phyloP scores from a whole-genome alignment of 2,797 vertebrate species.

The Falco rusticolus region DNA sequence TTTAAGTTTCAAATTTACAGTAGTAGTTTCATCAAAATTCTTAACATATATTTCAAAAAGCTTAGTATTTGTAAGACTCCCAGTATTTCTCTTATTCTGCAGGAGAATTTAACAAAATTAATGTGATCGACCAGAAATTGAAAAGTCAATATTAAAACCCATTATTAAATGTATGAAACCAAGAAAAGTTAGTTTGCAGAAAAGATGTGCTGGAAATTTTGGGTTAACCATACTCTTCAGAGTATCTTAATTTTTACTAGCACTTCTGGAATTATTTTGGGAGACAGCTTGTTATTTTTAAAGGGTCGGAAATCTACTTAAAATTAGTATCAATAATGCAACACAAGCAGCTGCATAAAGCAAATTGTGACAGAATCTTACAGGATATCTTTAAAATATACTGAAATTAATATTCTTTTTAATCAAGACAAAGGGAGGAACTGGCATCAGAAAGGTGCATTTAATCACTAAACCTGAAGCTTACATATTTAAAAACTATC shows the following conservation, averaged over 20 bases:
- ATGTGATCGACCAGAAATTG: background rate
- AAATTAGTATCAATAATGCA: background rate
- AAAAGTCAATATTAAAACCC: background rate
- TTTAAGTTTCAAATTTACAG: background rate
- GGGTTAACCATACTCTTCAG: fast-evolving
- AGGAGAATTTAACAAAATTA: background rate
- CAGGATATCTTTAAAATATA: background rate
- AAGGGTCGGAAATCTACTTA: background rate
- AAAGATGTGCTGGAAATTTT: background rate
- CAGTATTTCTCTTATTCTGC: background rate
- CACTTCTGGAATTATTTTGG: background rate
- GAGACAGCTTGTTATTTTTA: background rate
- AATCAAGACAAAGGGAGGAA: background rate
- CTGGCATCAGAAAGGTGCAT: background rate
- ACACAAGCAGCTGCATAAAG: background rate
- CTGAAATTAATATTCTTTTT: background rate
- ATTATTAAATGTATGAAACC: background rate
- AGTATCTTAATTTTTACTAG: background rate
- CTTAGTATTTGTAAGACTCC: background rate
- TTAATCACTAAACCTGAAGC: background rate
- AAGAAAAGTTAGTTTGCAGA: background rate
- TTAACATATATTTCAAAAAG: background rate
- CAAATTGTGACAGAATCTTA: background rate
- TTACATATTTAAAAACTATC: background rate
- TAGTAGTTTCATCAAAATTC: background rate